Conservation (phyloP, 2,113 vertebrate species). For the Pelusios castaneus region DNA sequence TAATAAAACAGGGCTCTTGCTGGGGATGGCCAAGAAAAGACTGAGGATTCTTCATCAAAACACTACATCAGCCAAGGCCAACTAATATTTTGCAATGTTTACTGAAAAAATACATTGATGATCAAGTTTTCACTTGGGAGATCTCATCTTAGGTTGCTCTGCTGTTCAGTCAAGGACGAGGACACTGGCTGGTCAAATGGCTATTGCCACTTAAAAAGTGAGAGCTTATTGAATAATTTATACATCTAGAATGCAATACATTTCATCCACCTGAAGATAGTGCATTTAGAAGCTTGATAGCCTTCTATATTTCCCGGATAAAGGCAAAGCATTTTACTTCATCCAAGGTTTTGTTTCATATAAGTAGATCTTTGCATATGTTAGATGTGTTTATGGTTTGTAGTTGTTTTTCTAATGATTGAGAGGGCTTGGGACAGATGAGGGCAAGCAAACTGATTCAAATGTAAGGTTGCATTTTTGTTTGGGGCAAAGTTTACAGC, state of each 20-base stretch:
- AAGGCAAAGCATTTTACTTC: no score
- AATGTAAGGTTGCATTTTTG: background rate
- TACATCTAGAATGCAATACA: no score
- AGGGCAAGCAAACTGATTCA: background rate
- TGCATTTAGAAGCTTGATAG: background rate
- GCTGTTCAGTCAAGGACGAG: background rate
- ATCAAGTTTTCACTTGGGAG: background rate
- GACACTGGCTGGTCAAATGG: background rate
- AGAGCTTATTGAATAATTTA: background rate
- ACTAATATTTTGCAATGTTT: background rate
- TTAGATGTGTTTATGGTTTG: no score
- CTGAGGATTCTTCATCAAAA: background rate
- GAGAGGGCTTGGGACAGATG: no score
- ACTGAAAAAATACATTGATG: background rate
- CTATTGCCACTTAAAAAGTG: background rate
- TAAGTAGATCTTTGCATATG: background rate
- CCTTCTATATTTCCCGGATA: background rate
- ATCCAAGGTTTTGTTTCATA: background rate
- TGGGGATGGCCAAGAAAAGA: background rate
- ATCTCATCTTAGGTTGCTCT: background rate
- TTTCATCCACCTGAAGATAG: background rate
- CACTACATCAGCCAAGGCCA: background rate
- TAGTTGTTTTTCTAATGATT: background rate
- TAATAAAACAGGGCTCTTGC: background rate
- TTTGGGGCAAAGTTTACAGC: background rate